Percentiles rank a stretch among this genome's conserved stretches.
Evolutionary conservation across 2,888 invertebrate species (phyloP).

Genomic region (Bugula neritina): DNA sequence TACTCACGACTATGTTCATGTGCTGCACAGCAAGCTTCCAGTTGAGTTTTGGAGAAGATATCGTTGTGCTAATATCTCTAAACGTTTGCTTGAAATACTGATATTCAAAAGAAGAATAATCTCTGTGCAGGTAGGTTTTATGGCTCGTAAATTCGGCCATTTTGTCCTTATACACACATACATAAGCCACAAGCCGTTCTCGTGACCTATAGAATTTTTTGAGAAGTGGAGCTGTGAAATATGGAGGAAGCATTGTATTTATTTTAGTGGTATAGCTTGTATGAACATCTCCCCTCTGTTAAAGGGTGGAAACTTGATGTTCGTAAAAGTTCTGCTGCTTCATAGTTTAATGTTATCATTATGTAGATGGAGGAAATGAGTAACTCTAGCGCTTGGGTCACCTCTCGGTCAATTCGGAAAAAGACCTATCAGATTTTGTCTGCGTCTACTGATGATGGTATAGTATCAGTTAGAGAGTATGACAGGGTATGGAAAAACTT

Average conservation of each 20-base stretch:
- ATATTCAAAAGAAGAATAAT: constrained; percentile 39
- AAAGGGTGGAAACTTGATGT: too few species aligned
- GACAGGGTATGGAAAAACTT: constrained; percentile 36
- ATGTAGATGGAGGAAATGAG: constrained; percentile 44
- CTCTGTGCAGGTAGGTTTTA: constrained; percentile 30
- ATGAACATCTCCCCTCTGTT: too few species aligned
- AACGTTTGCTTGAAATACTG: constrained; percentile 65
- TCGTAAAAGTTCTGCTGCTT: too few species aligned
- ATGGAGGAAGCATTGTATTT: too few species aligned
- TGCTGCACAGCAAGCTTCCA: background rate
- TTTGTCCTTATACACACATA: too few species aligned
- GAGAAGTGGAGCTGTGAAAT: too few species aligned
- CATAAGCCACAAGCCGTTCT: too few species aligned
- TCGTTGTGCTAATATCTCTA: constrained; percentile 52
- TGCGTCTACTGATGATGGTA: background rate
- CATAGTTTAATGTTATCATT: too few species aligned
- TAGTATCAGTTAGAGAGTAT: constrained; percentile 37
- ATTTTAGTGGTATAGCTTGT: too few species aligned
- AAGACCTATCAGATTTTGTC: constrained; percentile 45
- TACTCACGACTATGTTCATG: background rate
- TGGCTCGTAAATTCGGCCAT: too few species aligned
- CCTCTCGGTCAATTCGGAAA: constrained; percentile 38
- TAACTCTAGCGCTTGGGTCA: constrained; percentile 37
- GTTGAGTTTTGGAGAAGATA: constrained; percentile 30
- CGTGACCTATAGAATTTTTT: too few species aligned